Percentiles rank a stretch among this genome's conserved stretches.
These are phyloP conservation scores for Euthynnus affinis DNA, from an alignment of 2,797 vertebrate species.

Conservation along the genomic window DNA sequence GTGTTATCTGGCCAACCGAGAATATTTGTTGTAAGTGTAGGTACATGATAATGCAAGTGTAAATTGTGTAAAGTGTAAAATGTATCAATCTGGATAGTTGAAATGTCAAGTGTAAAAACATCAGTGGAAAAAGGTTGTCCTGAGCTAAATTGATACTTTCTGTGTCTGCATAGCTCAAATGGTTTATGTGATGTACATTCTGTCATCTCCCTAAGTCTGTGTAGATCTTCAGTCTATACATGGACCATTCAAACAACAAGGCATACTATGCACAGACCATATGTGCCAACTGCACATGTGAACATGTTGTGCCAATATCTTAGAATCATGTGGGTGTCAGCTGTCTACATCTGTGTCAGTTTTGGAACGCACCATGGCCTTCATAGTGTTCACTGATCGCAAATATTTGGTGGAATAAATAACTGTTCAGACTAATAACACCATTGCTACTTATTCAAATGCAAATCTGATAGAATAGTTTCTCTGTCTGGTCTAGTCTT, in stretches of 20 bases:
- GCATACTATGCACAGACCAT: too few species aligned
- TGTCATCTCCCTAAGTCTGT: not conserved
- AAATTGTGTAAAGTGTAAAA: too few species aligned
- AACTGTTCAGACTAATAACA: conserved; percentile 5
- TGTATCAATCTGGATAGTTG: too few species aligned
- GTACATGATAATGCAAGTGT: too few species aligned
- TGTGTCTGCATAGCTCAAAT: not conserved
- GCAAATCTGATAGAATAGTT: not conserved
- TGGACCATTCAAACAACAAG: too few species aligned
- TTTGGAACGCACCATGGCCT: not conserved
- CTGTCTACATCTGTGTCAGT: not conserved
- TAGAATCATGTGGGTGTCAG: not conserved
- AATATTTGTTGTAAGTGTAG: too few species aligned
- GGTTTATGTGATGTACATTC: not conserved
- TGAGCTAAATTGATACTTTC: not conserved
- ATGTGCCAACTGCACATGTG: not conserved
- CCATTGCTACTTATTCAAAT: not conserved
- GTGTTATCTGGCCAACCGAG: too few species aligned
- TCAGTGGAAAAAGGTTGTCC: too few species aligned
- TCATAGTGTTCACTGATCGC: not conserved
- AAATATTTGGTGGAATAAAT: conserved; percentile 8
- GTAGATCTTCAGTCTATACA: not conserved
- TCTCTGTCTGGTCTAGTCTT: not conserved
- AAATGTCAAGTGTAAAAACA: too few species aligned
- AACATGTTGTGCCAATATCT: not conserved